Evolutionary conservation across 2,888 invertebrate genomes (phyloP), one percentile per base, ranked within the genome.

Genomic region (Electrophaes corylata): DNA sequence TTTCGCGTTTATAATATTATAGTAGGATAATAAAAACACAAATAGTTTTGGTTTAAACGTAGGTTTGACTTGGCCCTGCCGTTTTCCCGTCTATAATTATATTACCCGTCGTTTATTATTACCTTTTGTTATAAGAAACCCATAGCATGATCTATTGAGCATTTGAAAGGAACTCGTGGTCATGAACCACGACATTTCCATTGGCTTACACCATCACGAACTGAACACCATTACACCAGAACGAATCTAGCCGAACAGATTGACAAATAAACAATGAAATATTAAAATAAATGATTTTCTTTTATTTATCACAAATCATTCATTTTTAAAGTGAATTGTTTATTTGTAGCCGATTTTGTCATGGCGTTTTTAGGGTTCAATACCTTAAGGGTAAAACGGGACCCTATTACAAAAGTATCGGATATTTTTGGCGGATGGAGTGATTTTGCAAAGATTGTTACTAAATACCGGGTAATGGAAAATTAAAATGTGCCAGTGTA

Each of bases 161-260:
- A 69, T 67, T 63, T 33, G 67, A 75, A 71, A 70, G 71, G 67
- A 39, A 1, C 11, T 72, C 75, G 78, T 78, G 78, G 47, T 74
- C 73, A 60, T 73, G 70, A 74, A 66, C 77, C 78, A 75, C 78
- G 78, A 70, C 67, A 73, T 65, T 76, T 74, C 64, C 61, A 64
- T 71, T 75, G 64, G 66, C 59, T 61, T 66, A 68, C 55, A 10
- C 50, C 61, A 67, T 67, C 76, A 73, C 77, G 72, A 72, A 29
- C 12, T 31, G 8, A 29, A 29, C 11, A 5, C 16, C 10, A 33
- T 37, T 10, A 16, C 10, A 37, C 8, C 58, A 53, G 62, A 69
- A 69, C 60, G 47, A 62, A 61, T 52, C 57, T 48, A 37, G 43
- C 48, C 41, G 57, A 54, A 53, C 26, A 29, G 45, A 41, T 62